Percentiles rank a stretch among this genome's conserved stretches.
Conservation (phyloP, 2,797 vertebrate genomes). For the Pseudochirops corinnae region DNA sequence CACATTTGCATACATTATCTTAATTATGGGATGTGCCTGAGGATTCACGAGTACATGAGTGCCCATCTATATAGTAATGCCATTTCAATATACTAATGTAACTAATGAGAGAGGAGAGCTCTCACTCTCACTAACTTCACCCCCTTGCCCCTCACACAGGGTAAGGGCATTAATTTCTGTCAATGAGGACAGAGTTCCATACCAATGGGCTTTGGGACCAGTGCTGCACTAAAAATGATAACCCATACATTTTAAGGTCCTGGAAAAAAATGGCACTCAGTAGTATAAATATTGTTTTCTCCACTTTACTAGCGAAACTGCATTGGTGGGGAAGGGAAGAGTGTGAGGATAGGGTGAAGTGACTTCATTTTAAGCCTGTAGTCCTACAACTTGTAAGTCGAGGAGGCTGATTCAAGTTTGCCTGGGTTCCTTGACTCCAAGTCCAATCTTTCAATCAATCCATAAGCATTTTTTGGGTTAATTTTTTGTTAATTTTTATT, state of each 20-base stretch:
- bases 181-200: not conserved
- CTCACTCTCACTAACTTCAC: not conserved
- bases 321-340: too few relatives aligned
- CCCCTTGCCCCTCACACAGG: not conserved
- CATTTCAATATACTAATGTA: not conserved
- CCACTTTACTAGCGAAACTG: not conserved
- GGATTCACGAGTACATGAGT: not conserved
- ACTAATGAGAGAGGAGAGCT: not conserved
- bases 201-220: not conserved
- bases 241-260: not conserved
- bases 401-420: not conserved
- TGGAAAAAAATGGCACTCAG: not conserved
- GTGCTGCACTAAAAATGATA: not conserved
- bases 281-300: not conserved
- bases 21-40: not conserved
- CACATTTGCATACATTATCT: conserved; percentile 45
- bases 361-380: not conserved
- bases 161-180: not conserved
- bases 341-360: not conserved
- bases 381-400: not conserved
- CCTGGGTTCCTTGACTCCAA: not conserved
- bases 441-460: not conserved
- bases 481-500: not conserved
- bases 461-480: not conserved
- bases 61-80: not conserved